Evolutionary conservation across 2,888 invertebrate species (phyloP).

Genomic region (Octonoba sinensis): DNA sequence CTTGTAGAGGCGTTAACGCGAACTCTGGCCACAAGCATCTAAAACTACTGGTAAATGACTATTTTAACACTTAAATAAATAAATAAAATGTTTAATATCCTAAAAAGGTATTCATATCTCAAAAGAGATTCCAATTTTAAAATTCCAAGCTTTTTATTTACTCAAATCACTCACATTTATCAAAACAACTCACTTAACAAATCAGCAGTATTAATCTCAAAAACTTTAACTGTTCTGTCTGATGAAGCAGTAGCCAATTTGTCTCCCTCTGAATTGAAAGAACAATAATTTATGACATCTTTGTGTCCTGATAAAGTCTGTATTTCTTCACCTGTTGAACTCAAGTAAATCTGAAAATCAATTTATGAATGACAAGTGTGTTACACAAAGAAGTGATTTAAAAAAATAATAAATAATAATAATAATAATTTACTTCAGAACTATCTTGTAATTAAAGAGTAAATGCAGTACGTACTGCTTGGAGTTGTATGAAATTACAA

Average conservation of each 20-base stretch:
- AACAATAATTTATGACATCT: conserved; percentile 53
- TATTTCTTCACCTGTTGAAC: conserved; percentile 39
- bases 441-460: no score
- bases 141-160: no score
- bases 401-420: background rate
- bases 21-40: no score
- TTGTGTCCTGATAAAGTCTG: conserved; percentile 50
- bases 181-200: background rate
- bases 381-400: background rate
- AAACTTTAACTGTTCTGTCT: conserved; percentile 77
- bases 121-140: no score
- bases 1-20: no score
- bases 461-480: no score
- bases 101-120: no score
- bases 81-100: no score
- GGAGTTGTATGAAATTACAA: no score
- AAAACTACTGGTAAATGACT: no score
- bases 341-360: conserved; percentile 48
- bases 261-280: conserved; percentile 70
- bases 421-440: background rate
- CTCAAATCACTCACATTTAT: no score
- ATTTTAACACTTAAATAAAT: no score
- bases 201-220: conserved; percentile 66
- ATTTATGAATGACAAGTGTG: background rate
- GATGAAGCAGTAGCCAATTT: conserved; percentile 76